Base-by-base conservation (phyloP, 2,797 vertebrate species). In the Rachycentron canadum region DNA sequence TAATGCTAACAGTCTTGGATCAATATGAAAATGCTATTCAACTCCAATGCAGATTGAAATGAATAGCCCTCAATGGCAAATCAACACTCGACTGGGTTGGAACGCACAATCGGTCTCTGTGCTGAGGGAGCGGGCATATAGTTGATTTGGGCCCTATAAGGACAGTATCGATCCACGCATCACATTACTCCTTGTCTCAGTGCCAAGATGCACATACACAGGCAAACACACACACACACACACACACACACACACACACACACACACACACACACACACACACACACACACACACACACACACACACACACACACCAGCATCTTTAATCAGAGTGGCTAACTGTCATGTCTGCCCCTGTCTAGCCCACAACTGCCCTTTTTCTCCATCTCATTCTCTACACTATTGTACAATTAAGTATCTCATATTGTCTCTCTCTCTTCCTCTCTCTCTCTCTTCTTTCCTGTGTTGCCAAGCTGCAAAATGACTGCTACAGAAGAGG, bases 1-100 rank as follows among this genome's bases (percentile, higher is more conserved):
- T 77, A 67, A 86, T 63, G 75, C 59, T 60, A 78, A 73, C 73
- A 41, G 68, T 66, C 69, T 36, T 3, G 73, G 81, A 92, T 91
- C 87, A 55, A 91, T 91, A 81, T 53, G 61, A 88, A 87, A 81
- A 81, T 78, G 62, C 81, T 84, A 60, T 81, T 88, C 69, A 74
- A 62, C 78, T 75, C 72, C 47, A 62, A 87, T 70, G 69, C 69
- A 71, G 70, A 83, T 41, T 83, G 72, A 80, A 89, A 88, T 88
- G 66, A 89, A 92, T 68, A 76, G 82, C 36, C 52, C 62, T 79
- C 55, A 56, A 36, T 19, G 70, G 79, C 72, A 71, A 81, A 76
- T 83, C 71, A 69, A 82, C 85, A 82, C 82, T 57, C 69, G 81
- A 59, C 76, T 65, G 50, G 21, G 41, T 19, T 57, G 30, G 57